A percentile compares a stretch with the other conserved stretches of the same genome.
Conservation (phyloP, 1,140 invertebrate genomes). For the Protaetia brevitarsis region DNA sequence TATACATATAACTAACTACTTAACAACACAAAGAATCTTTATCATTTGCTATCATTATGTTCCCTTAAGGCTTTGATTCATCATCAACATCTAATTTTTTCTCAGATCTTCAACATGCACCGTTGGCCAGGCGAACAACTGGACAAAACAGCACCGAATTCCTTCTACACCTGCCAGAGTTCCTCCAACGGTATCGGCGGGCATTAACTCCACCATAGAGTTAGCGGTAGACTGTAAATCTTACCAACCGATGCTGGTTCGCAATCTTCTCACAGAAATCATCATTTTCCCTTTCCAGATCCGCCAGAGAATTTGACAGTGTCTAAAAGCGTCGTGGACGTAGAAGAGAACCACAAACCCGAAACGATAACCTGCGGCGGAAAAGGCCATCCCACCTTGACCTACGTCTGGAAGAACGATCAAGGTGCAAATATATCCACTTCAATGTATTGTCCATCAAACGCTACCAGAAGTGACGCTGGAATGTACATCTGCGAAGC, state of each 20-base stretch:
- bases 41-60: too few species aligned
- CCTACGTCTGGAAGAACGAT: slow-evolving; percentile 64
- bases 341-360: slow-evolving; percentile 73
- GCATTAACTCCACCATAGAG: slow-evolving; percentile 74
- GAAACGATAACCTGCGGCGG: slow-evolving; percentile 74
- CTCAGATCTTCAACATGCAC: slow-evolving; percentile 71
- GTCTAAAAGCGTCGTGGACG: slow-evolving; percentile 65
- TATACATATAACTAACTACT: too few species aligned
- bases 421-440: slow-evolving; percentile 51
- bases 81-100: slow-evolving; percentile 22
- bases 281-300: slow-evolving; percentile 58
- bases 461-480: slow-evolving; percentile 59
- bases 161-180: slow-evolving; percentile 81
- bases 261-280: not conserved
- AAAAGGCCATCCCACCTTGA: slow-evolving; percentile 67
- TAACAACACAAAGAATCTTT: too few species aligned
- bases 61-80: not conserved
- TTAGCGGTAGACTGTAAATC: slow-evolving; percentile 87
- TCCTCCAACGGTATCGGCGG: slow-evolving; percentile 70
- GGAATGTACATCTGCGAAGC: slow-evolving; percentile 76
- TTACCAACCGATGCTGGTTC: not conserved
- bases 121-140: slow-evolving; percentile 75
- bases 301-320: slow-evolving; percentile 82
- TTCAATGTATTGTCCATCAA: slow-evolving; percentile 56
- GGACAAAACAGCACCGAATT: slow-evolving; percentile 71